phyloP scores from a whole-genome alignment of 2,888 invertebrate genomes.

The Meiosimyza platycephala region DNA sequence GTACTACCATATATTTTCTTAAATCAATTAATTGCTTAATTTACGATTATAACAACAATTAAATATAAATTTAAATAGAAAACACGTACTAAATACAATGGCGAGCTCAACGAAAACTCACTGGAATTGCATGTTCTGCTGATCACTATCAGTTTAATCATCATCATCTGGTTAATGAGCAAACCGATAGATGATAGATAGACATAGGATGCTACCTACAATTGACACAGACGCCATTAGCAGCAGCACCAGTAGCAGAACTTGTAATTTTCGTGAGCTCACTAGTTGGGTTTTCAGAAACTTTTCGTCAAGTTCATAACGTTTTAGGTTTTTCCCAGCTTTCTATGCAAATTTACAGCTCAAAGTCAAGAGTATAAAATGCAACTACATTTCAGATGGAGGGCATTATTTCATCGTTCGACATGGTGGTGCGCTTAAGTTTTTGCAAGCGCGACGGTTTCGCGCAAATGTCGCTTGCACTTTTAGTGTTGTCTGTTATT shows the following conservation, averaged over 20 bases:
- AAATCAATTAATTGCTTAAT: too few relatives aligned
- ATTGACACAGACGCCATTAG: neutral
- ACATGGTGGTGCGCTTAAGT: constrained; percentile 24
- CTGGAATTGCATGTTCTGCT: constrained; percentile 9
- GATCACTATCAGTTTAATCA: constrained; percentile 19
- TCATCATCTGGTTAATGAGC: neutral
- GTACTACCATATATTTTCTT: too few relatives aligned
- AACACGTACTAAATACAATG: too few relatives aligned
- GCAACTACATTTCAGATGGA: constrained; percentile 4
- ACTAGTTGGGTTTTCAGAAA: neutral
- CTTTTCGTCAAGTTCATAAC: constrained; percentile 23
- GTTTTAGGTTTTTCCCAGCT: constrained; percentile 48
- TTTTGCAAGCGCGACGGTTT: constrained; percentile 14
- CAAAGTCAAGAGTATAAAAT: constrained; percentile 37
- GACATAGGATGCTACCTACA: too few relatives aligned
- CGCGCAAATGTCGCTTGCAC: constrained; percentile 19
- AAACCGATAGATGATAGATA: too few relatives aligned
- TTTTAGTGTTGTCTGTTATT: constrained; percentile 16
- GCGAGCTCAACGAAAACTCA: constrained; percentile 9
- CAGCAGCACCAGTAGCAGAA: neutral
- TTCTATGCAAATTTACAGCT: constrained; percentile 43
- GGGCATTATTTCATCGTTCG: constrained; percentile 28
- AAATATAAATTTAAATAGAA: too few relatives aligned
- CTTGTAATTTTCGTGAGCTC: constrained; percentile 4
- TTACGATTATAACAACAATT: too few relatives aligned